Evolutionary conservation across 2,888 invertebrate genomes (phyloP).

Genomic region (Oscheius sp.): DNA sequence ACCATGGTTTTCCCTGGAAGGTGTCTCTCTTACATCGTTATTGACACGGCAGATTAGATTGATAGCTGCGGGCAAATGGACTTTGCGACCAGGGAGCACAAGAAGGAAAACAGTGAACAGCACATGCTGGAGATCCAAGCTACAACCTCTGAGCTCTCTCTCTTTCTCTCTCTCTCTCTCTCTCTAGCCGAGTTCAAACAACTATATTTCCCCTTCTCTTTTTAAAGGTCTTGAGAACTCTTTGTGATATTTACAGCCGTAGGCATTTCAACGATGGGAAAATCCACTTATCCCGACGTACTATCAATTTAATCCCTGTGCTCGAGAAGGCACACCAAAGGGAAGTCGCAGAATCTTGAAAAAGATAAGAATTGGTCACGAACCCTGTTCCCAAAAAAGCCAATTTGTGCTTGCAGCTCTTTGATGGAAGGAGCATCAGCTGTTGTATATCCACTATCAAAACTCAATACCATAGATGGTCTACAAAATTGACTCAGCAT

Average conservation of each 20-base stretch:
- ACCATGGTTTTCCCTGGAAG: constrained; percentile 56
- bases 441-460: constrained; percentile 48
- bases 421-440: constrained; percentile 44
- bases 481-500: too few relatives aligned
- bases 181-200: too few relatives aligned
- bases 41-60: constrained; percentile 23
- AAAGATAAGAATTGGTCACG: neutral
- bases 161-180: too few relatives aligned
- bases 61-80: neutral
- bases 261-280: too few relatives aligned
- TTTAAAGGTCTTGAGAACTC: too few relatives aligned
- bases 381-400: constrained; percentile 52
- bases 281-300: neutral
- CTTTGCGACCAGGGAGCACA: neutral
- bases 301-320: constrained; percentile 12
- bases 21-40: neutral
- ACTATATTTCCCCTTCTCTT: neutral
- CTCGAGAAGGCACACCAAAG: too few relatives aligned
- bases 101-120: too few relatives aligned
- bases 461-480: constrained; percentile 29
- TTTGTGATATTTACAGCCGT: too few relatives aligned
- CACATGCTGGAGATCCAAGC: too few relatives aligned
- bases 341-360: constrained; percentile 14
- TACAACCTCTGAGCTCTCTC: too few relatives aligned
- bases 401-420: constrained; percentile 43